These are phyloP conservation scores for Labia minor DNA, from an alignment of 2,888 invertebrate genomes.

Conservation along the genomic window DNA sequence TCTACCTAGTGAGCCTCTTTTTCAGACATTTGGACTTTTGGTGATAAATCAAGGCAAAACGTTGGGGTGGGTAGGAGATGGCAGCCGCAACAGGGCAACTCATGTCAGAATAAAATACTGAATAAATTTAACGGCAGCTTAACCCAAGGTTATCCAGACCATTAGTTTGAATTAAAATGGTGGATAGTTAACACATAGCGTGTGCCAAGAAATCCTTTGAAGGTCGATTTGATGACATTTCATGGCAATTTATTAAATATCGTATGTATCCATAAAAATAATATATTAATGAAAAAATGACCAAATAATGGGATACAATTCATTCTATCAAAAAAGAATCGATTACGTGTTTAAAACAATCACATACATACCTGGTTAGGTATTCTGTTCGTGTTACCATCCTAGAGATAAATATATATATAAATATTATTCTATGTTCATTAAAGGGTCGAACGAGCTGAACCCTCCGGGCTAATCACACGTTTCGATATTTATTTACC, in stretches of 20 bases:
- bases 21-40: background rate
- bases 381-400: too few relatives aligned
- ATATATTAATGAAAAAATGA: too few relatives aligned
- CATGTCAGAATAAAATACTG: background rate
- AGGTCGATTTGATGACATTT: background rate
- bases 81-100: background rate
- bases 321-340: too few relatives aligned
- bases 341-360: too few relatives aligned
- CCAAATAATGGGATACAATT: too few relatives aligned
- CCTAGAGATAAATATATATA: too few relatives aligned
- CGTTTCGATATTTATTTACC: too few relatives aligned
- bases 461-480: too few relatives aligned
- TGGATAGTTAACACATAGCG: background rate
- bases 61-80: background rate
- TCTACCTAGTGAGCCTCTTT: background rate
- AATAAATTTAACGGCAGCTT: slow-evolving; percentile 4
- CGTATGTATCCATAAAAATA: too few relatives aligned
- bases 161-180: slow-evolving; percentile 5
- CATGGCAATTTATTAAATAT: background rate
- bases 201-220: background rate
- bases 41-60: background rate
- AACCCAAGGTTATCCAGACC: slow-evolving; percentile 8
- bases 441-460: too few relatives aligned
- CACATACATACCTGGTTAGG: too few relatives aligned
- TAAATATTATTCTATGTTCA: too few relatives aligned